A percentile compares a stretch with the other conserved stretches of the same genome.
phyloP scores from a whole-genome alignment of 2,797 vertebrate genomes.

The Rousettus madagascariensis region DNA sequence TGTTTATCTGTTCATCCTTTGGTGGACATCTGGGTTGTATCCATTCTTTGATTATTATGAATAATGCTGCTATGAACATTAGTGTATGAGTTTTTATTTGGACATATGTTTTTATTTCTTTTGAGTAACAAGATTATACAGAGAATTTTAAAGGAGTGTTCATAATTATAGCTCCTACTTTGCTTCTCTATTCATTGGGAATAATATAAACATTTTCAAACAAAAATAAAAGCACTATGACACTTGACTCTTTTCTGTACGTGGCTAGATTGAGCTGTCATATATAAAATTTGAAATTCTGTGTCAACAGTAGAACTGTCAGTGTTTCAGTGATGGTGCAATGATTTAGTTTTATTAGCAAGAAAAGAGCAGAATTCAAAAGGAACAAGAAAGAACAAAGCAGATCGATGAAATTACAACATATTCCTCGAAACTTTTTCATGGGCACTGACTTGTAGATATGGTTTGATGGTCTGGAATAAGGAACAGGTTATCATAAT shows the following conservation, averaged over 20 bases:
- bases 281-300: neutral
- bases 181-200: neutral
- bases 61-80: neutral
- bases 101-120: neutral
- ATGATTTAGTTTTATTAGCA: neutral
- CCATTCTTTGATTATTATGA: neutral
- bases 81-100: neutral
- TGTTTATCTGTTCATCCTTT: neutral
- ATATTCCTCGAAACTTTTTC: neutral
- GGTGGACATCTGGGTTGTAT: neutral
- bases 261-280: neutral
- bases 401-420: neutral
- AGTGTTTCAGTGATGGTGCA: neutral
- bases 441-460: neutral
- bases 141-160: neutral
- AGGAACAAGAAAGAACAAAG: neutral
- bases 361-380: neutral
- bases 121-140: neutral
- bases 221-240: neutral
- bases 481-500: neutral
- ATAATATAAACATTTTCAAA: neutral
- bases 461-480: neutral
- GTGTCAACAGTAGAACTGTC: neutral
- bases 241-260: neutral
- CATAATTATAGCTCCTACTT: neutral